Percentiles rank a stretch among this genome's conserved stretches.
Evolutionary conservation across 2,888 invertebrate genomes (phyloP).

Genomic region (Minunthozetes semirufus): DNA sequence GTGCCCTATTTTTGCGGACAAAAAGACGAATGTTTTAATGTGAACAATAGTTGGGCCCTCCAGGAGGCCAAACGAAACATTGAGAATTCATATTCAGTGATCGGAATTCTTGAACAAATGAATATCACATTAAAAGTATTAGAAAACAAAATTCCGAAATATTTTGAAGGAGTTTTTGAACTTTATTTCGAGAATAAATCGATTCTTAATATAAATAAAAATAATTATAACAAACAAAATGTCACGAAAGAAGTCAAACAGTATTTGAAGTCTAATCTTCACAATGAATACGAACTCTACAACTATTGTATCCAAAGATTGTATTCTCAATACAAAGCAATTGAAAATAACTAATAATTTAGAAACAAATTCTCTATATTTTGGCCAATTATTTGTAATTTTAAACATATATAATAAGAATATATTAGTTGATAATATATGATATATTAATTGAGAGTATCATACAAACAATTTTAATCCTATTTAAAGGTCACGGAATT

Average conservation of each 20-base stretch:
- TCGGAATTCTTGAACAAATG: slow-evolving; percentile 57
- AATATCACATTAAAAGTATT: slow-evolving; percentile 55
- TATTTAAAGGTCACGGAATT: too few species aligned
- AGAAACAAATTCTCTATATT: too few species aligned
- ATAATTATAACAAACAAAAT: slow-evolving; percentile 46
- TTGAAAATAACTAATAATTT: neutral
- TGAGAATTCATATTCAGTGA: slow-evolving; percentile 55
- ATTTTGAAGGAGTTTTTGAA: slow-evolving; percentile 55
- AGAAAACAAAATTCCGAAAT: slow-evolving; percentile 55
- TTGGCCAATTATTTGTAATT: too few species aligned
- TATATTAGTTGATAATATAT: too few species aligned
- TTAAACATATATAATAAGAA: too few species aligned
- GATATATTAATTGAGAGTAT: too few species aligned
- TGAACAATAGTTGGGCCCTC: slow-evolving; percentile 56
- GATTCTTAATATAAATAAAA: slow-evolving; percentile 49
- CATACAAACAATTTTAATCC: too few species aligned
- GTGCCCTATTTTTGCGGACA: slow-evolving; percentile 76
- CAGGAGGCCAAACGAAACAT: slow-evolving; percentile 55
- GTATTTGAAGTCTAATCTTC: slow-evolving; percentile 75
- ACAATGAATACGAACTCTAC: slow-evolving; percentile 82
- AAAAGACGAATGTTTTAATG: slow-evolving; percentile 65
- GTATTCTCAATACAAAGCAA: slow-evolving; percentile 58
- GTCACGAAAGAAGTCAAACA: slow-evolving; percentile 74
- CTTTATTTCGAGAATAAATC: slow-evolving; percentile 50
- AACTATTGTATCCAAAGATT: slow-evolving; percentile 79